Evolutionary conservation across 2,888 invertebrate species (phyloP).

Genomic region (Melitaea athalia): DNA sequence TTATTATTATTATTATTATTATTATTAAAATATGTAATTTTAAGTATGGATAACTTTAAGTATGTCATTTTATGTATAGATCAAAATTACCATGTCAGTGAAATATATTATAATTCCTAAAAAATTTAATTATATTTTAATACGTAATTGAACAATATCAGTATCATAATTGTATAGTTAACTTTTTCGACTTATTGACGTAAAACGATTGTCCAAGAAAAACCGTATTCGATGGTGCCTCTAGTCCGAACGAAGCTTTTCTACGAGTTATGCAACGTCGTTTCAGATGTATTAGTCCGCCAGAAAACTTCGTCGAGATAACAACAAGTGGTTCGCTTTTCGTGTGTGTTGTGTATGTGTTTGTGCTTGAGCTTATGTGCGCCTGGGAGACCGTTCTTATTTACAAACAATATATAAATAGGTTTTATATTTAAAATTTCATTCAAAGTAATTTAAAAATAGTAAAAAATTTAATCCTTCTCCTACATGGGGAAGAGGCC

Average conservation of each 20-base stretch:
- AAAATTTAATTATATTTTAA: no score
- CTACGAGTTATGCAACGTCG: slow-evolving; percentile 76
- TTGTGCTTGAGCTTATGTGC: slow-evolving; percentile 4
- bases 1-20: no score
- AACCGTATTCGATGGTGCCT: slow-evolving; percentile 46
- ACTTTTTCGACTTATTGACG: not conserved
- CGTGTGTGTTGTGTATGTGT: slow-evolving; percentile 37
- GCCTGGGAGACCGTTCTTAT: not conserved
- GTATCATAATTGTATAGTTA: no score
- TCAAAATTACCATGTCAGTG: no score
- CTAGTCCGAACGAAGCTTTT: slow-evolving; percentile 66
- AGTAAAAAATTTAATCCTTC: no score
- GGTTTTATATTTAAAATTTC: not conserved
- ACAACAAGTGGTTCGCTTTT: slow-evolving; percentile 53
- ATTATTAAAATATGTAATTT: no score
- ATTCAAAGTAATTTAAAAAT: no score
- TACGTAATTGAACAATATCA: no score
- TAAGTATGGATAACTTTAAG: no score
- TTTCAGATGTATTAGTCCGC: slow-evolving; percentile 76
- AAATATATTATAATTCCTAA: no score
- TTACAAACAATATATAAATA: not conserved
- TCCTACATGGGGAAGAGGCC: no score
- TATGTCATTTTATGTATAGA: no score
- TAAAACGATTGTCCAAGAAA: slow-evolving; percentile 41
- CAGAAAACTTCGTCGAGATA: slow-evolving; percentile 58